Conservation (phyloP, 2,113 vertebrate genomes). For the Gnathonemus longibarbis region DNA sequence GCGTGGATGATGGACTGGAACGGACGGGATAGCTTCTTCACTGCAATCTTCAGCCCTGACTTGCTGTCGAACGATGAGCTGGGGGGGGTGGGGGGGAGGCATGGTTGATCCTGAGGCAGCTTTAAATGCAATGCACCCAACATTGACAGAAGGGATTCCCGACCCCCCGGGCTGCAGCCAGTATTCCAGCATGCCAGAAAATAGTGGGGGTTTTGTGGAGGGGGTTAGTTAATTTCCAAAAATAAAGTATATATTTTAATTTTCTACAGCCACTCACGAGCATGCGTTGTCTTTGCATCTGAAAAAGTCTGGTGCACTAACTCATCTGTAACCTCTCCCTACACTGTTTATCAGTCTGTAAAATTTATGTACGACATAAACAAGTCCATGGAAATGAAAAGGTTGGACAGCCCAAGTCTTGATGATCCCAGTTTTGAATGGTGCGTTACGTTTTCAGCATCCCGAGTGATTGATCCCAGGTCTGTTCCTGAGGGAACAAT, state of each 20-base stretch:
- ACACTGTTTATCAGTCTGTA: background rate
- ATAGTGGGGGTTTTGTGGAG: background rate
- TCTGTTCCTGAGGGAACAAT: background rate
- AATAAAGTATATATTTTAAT: background rate
- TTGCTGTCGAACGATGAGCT: constrained; percentile 84
- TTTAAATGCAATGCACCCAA: background rate
- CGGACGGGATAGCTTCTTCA: constrained; percentile 93
- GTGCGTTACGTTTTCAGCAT: background rate
- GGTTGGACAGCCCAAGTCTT: background rate
- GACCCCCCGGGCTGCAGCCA: too few relatives aligned
- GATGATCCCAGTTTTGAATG: background rate
- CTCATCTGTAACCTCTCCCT: background rate
- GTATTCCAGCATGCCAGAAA: background rate
- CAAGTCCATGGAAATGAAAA: background rate
- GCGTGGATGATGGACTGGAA: constrained; percentile 98
- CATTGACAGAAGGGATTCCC: background rate
- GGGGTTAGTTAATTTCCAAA: background rate
- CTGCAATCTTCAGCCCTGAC: constrained; percentile 73
- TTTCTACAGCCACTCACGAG: background rate
- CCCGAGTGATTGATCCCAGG: background rate
- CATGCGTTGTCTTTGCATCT: background rate
- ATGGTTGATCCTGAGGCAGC: background rate
- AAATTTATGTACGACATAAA: background rate
- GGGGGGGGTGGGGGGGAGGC: background rate
- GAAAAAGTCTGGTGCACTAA: background rate